Percentiles rank a stretch among this genome's conserved stretches.
phyloP scores from a whole-genome alignment of 2,888 invertebrate genomes.

The Spilosoma lubricipeda region DNA sequence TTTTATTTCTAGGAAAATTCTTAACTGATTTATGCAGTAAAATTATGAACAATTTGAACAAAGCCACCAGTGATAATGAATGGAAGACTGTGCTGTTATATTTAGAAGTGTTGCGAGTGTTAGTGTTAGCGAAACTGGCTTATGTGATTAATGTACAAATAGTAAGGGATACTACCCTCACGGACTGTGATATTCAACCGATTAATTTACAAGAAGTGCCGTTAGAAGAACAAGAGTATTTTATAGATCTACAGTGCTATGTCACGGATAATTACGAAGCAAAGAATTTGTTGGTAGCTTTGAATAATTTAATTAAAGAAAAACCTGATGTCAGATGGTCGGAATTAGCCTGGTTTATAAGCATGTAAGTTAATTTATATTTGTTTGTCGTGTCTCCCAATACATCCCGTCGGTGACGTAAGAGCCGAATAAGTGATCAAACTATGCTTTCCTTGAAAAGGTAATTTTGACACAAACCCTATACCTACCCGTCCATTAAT shows the following conservation, averaged over 20 bases:
- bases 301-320: constrained; percentile 86
- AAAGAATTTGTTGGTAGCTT: constrained; percentile 86
- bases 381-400: too few species aligned
- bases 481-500: too few species aligned
- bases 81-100: constrained; percentile 74
- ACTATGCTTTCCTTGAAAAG: too few species aligned
- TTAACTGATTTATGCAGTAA: constrained; percentile 71
- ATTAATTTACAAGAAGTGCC: constrained; percentile 75
- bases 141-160: constrained; percentile 82
- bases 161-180: constrained; percentile 70
- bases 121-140: constrained; percentile 75
- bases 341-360: constrained; percentile 89
- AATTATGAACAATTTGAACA: constrained; percentile 72
- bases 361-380: constrained; percentile 83
- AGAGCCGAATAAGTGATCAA: too few species aligned
- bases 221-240: constrained; percentile 67
- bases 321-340: constrained; percentile 89
- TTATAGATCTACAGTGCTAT: constrained; percentile 87
- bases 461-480: too few species aligned
- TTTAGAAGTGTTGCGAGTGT: constrained; percentile 72
- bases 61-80: constrained; percentile 71
- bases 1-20: constrained; percentile 73
- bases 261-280: constrained; percentile 82
- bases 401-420: too few species aligned
- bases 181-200: constrained; percentile 76